These are phyloP conservation scores for Collichthys lucidus DNA, from an alignment of 2,113 vertebrate species.

Conservation along the genomic window DNA sequence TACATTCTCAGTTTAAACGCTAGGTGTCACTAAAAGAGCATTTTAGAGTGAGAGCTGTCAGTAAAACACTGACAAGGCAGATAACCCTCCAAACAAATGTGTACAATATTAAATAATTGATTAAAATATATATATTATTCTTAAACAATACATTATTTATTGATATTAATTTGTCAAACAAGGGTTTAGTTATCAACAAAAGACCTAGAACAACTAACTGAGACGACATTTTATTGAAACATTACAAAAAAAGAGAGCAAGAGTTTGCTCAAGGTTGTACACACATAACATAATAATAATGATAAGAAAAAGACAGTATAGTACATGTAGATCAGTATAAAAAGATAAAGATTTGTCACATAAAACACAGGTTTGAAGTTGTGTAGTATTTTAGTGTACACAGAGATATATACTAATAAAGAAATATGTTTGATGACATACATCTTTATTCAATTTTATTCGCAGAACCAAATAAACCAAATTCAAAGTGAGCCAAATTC, in stretches of 20 bases:
- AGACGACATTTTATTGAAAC: neutral
- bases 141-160: neutral
- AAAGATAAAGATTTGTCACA: neutral
- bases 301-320: neutral
- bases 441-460: neutral
- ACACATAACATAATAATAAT: neutral
- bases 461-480: neutral
- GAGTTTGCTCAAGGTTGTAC: neutral
- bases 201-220: neutral
- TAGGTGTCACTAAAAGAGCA: conserved; percentile 58
- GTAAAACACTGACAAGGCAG: neutral
- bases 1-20: conserved; percentile 23
- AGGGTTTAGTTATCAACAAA: neutral
- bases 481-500: neutral
- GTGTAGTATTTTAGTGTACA: neutral
- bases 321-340: neutral
- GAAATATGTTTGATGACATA: neutral
- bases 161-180: neutral
- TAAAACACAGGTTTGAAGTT: neutral
- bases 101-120: neutral
- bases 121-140: too few relatives aligned
- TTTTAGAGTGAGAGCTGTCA: conserved; percentile 6
- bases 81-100: neutral
- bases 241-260: too few relatives aligned
- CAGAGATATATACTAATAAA: neutral